A percentile compares a stretch with the other conserved stretches of the same genome.
Conservation (phyloP, 2,113 vertebrate species). For the Thermophis baileyi region DNA sequence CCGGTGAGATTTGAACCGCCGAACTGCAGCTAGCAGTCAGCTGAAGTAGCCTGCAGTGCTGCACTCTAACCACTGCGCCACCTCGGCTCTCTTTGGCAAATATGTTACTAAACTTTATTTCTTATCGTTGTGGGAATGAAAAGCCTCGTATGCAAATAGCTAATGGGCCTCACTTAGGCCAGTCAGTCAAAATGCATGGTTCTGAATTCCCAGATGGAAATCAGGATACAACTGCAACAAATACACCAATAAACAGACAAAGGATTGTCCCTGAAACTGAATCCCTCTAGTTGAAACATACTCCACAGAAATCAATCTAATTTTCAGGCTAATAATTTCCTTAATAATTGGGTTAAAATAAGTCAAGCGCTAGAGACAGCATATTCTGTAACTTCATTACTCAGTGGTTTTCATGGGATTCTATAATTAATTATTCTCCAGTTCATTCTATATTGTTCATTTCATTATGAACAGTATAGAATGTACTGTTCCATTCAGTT, state of each 20-base stretch:
- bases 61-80: too few species aligned
- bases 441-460: background rate
- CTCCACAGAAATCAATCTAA: background rate
- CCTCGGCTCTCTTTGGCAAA: too few species aligned
- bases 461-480: background rate
- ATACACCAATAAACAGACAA: background rate
- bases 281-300: background rate
- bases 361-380: conserved; percentile 4
- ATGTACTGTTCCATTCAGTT: too few species aligned
- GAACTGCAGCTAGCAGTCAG: too few species aligned
- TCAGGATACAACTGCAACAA: background rate
- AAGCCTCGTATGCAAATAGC: background rate
- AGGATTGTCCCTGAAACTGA: background rate
- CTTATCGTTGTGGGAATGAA: background rate
- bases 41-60: too few species aligned
- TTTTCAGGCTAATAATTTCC: background rate
- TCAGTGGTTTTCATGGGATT: conserved; percentile 18
- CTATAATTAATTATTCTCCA: background rate
- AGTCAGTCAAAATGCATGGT: background rate
- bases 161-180: background rate
- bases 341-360: background rate
- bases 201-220: background rate
- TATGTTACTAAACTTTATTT: background rate
- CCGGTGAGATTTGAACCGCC: too few species aligned
- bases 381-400: background rate